These are phyloP conservation scores for Callitettix versicolor DNA, from an alignment of 1,140 invertebrate species.

Conservation along the genomic window DNA sequence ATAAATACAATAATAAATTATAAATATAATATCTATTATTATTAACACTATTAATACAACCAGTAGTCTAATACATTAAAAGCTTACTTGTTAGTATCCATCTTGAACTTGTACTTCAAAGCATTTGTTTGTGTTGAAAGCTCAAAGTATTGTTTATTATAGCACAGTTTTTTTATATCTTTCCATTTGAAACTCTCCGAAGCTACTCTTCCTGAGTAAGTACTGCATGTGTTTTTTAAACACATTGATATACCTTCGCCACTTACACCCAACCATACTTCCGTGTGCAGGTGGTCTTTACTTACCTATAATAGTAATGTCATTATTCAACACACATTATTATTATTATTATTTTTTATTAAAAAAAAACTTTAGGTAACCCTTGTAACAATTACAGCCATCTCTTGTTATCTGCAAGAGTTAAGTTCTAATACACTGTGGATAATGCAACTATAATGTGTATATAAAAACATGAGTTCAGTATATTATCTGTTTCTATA, in stretches of 20 bases:
- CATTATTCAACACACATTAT: too few species aligned
- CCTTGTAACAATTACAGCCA: too few species aligned
- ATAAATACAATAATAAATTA: not conserved
- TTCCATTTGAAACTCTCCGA: conserved; percentile 44
- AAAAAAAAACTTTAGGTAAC: too few species aligned
- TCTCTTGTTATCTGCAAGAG: too few species aligned
- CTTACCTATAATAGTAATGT: too few species aligned
- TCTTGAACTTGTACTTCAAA: conserved; percentile 60
- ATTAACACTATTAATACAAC: not conserved
- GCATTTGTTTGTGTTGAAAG: conserved; percentile 47
- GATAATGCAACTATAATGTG: too few species aligned
- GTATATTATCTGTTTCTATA: too few species aligned
- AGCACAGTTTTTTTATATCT: conserved; percentile 61
- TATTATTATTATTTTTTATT: too few species aligned
- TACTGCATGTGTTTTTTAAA: conserved; percentile 17
- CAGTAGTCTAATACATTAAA: too few species aligned
- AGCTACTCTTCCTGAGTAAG: conserved; percentile 6
- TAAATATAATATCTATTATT: conserved; percentile 3
- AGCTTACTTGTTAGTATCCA: conserved; percentile 57
- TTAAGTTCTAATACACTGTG: too few species aligned
- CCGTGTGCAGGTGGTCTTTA: conserved; percentile 10
- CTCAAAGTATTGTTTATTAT: conserved; percentile 57
- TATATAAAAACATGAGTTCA: too few species aligned
- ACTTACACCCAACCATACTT: conserved; percentile 24
- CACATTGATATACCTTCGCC: conserved; percentile 21